phyloP scores from a whole-genome alignment of 2,113 vertebrate species.

The Hippoglossus stenolepis region DNA sequence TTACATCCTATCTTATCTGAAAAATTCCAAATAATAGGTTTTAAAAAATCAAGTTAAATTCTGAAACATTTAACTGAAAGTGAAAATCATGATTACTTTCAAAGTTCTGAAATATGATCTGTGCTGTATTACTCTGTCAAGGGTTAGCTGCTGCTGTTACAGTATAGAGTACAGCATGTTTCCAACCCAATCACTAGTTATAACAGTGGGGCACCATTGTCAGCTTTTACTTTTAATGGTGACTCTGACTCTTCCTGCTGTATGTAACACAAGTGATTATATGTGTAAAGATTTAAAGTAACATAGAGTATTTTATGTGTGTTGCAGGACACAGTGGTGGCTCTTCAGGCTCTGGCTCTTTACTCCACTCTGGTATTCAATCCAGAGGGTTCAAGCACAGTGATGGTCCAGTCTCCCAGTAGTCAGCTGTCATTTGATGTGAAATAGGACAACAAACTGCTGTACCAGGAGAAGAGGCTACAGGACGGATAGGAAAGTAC shows the following conservation, averaged over 20 bases:
- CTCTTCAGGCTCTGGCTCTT: slow-evolving; percentile 87
- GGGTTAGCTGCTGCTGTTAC: too few species aligned
- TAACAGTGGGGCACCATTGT: too few species aligned
- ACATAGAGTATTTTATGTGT: background rate
- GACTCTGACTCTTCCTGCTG: too few species aligned
- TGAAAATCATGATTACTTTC: too few species aligned
- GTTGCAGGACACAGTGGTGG: slow-evolving; percentile 86
- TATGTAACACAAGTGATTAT: background rate
- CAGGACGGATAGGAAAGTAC: slow-evolving; percentile 72
- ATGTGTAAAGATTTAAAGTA: background rate
- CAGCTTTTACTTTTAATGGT: slow-evolving; percentile 35
- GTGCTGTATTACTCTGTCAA: too few species aligned
- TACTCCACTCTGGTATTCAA: slow-evolving; percentile 77
- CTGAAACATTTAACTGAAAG: too few species aligned
- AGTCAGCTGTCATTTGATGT: slow-evolving; percentile 79
- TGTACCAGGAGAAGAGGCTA: slow-evolving; percentile 85
- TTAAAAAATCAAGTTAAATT: too few species aligned
- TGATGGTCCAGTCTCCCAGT: slow-evolving; percentile 71
- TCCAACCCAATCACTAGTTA: too few species aligned
- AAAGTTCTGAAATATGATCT: too few species aligned
- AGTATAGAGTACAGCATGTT: too few species aligned
- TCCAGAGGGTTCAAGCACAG: slow-evolving; percentile 40
- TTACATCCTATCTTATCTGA: too few species aligned
- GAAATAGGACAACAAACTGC: slow-evolving; percentile 83
- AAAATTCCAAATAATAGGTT: too few species aligned